Base-by-base conservation (phyloP, 2,888 invertebrate genomes). In the Tortricodes alternella region DNA sequence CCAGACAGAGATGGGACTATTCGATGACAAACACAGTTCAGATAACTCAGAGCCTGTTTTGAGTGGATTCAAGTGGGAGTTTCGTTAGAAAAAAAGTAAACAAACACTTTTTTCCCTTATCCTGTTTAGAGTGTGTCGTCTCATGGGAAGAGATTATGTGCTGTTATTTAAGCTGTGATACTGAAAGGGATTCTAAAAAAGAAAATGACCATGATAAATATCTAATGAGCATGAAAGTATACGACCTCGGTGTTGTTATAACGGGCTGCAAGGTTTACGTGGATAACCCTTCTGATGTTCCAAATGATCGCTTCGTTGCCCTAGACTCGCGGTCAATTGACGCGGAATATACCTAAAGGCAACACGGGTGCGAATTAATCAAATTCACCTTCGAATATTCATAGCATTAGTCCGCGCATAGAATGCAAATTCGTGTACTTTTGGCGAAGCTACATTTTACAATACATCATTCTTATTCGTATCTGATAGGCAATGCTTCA, bases 391-490 rank as follows among this genome's bases (percentile, higher is more conserved):
- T 49, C 7, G 35, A 32, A 16, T 44, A 57, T 44, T 46, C 51
- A 38, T 50, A 44, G 34, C 21, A 24, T 21, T 18, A 18, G 19
- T 34, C 39, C 29, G 52, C 39, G 27, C 37, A 7, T 23, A 0
- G 73, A 74, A 74, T 55, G 61, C 61, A 60, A 61, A 64, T 53
- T 58, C 38, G 48, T 41, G 59, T 70, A 77, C 66, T 74, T 85
- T 82, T 83, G 80, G 82, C 84, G 80, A 76, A 73, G 79, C 74
- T 73, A 70, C 70, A 74, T 74, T 70, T 76, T 69, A 83, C 81
- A 83, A 83, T 83, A 72, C 75, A 66, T 81, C 73, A 83, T 89
- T 84, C 74, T 72, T 75, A 85, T 86, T 82, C 80, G 71, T 67
- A 65, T 60, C 68, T 71, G 74, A 70, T 72, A 73, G 66, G 52